Base-by-base conservation (phyloP, 2,113 vertebrate species). In the Mirounga angustirostris region DNA sequence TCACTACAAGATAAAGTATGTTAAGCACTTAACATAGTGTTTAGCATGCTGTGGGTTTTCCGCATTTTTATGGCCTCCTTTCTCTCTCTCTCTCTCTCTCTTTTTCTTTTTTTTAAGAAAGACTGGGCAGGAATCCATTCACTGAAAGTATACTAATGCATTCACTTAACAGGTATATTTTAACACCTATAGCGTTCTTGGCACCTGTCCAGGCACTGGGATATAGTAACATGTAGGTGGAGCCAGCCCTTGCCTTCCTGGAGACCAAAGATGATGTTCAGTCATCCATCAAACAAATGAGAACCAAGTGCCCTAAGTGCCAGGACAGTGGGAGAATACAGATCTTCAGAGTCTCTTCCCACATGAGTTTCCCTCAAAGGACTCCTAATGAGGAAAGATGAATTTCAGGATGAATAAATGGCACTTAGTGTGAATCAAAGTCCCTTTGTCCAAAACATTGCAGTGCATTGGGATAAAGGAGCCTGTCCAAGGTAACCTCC, bases 141-240 rank as follows among this genome's bases (percentile, higher is more conserved):
- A 19, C 5, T 65, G 52, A 54, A 86, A 15, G 11, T 5, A 3
- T 59, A 10, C 11, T 28, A 24, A 19, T 67, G 16, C 43, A 46
- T 36, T 71, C 26, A 67, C 40, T 74, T 50, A 22, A 1, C 3
- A 22, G 19, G 11, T 15, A 12, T 16, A 73, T 80, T 40, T 21
- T 19, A 82, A 36, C 40, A 16, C 24, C n/a, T 56, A 1, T 6
- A 11, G 8, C 12, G 6, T 69, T 56, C 0, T 13, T 5, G 18
- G 26, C 14, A 36, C 3, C 22, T 76, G 50, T 16, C 59, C 19
- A 84, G 65, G 16, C 19, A 16, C n/a, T 18, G 46, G 26, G 28
- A 26, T 21, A 26, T 8, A 28, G 15, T 2, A 28, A 15, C 0
- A 0, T 2, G 2, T 5, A 56, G 5, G n/a, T 13, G 1, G 40